phyloP scores from a whole-genome alignment of 2,113 vertebrate species.

The Dasyurus viverrinus region DNA sequence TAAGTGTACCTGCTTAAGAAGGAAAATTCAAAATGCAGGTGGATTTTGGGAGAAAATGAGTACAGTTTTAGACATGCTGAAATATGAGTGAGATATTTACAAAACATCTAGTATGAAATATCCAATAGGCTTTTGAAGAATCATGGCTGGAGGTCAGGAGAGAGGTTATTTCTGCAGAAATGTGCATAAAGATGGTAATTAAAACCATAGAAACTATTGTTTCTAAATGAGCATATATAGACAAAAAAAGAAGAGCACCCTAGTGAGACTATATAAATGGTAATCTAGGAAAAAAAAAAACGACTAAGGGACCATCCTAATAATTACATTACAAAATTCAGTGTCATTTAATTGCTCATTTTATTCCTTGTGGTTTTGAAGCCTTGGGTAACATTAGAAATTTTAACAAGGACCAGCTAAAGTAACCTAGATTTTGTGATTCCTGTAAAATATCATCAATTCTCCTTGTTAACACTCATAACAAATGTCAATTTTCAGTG shows the following conservation, averaged over 20 bases:
- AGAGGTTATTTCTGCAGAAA: neutral
- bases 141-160: neutral
- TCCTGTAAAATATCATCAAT: neutral
- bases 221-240: neutral
- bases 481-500: conserved; percentile 30
- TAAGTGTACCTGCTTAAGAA: neutral
- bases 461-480: neutral
- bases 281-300: neutral
- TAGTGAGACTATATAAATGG: neutral
- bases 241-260: neutral
- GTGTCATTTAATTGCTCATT: neutral
- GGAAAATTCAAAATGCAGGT: neutral
- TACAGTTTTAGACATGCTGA: neutral
- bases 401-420: conserved; percentile 28
- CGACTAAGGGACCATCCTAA: neutral
- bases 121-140: neutral
- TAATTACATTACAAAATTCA: conserved; percentile 11
- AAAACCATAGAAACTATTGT: neutral
- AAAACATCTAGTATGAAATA: neutral
- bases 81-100: neutral
- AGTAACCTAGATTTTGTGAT: conserved; percentile 18
- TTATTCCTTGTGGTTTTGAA: conserved; percentile 23
- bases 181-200: neutral
- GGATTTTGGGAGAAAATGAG: neutral
- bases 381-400: conserved; percentile 13